Base-by-base conservation (phyloP, 1,140 invertebrate species). In the Drosophila bocqueti region DNA sequence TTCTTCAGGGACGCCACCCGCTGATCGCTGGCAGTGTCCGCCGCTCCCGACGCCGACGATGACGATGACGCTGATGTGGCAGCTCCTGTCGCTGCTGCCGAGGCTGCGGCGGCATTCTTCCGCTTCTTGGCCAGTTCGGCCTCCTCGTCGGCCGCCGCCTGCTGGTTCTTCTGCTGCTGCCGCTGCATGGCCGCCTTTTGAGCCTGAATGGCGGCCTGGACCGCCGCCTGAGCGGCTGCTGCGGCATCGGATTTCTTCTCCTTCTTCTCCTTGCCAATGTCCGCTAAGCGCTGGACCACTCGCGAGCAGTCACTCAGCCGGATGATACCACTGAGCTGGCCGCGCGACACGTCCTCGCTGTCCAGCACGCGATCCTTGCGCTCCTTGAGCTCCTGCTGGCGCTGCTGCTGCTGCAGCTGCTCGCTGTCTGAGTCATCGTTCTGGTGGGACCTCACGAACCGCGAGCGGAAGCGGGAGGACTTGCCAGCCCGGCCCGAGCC, bases 301-400 rank as follows among this genome's bases (percentile, higher is more conserved):
- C 97, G 94, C 0, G 97, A 96, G 38, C 97, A 98, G 91, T 98
- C 98, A n/a, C 95, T 95, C 5, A 98, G 93, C n/a, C 97, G 94
- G 55, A 97, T 96, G 85, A 98, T 97, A 46, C 97, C 98, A 92
- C 97, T 98, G 0, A 99, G 94, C 2, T 97, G 97, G 8, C 97
- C 98, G 61, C 96, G 94, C 6, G 97, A 96, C 1, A 97, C 97
- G 87, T 98, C 97, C 93, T 98, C 97, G 4, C 97, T 98, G 89
- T 98, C 97, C 18, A 97, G 93, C 0, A 98, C 96, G 58, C 96
- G 95, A 91, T 97, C 96, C 57, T 97, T 95, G 82, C 96, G 95
- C 75, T 96, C 95, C 79, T 96, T 95, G 38, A 94, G 91, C 82
- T 96, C 94, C 11, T 95, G 95, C 9, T 95, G 84, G 13, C 83